A percentile compares a stretch with the other conserved stretches of the same genome.
Evolutionary conservation across 1,140 invertebrate genomes (phyloP).

Genomic region (Ips typographus): DNA sequence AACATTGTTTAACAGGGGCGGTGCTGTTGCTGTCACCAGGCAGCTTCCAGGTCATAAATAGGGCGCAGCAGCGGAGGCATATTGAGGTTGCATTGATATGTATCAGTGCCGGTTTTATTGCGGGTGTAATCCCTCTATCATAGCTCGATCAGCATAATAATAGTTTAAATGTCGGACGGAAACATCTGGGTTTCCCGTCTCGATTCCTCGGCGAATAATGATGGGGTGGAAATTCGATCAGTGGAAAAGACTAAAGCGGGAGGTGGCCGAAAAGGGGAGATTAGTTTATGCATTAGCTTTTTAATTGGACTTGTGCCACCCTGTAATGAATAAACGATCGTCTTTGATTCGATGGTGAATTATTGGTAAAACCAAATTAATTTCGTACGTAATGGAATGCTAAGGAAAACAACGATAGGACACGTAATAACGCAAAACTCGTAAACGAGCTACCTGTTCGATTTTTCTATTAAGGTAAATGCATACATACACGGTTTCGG

Average conservation of each 20-base stretch:
- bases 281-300: conserved; percentile 29
- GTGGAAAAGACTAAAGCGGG: conserved; percentile 26
- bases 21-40: conserved; percentile 45
- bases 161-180: conserved; percentile 47
- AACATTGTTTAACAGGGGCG: conserved; percentile 24
- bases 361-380: no score
- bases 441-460: conserved; percentile 36
- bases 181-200: conserved; percentile 46
- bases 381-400: no score
- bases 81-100: conserved; percentile 54
- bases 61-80: conserved; percentile 45
- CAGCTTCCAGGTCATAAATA: conserved; percentile 48
- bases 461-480: conserved; percentile 29
- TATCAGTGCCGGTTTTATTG: conserved; percentile 53
- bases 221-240: conserved; percentile 37
- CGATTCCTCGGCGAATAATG: conserved; percentile 21
- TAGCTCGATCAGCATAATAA: conserved; percentile 53
- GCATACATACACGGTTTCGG: neutral
- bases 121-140: conserved; percentile 53
- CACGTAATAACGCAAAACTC: conserved; percentile 33
- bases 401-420: neutral
- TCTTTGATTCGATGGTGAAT: no score
- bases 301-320: conserved; percentile 24
- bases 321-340: no score
- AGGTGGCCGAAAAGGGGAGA: conserved; percentile 9